Conservation (phyloP, 2,888 invertebrate genomes). For the Odontomyia ornata region DNA sequence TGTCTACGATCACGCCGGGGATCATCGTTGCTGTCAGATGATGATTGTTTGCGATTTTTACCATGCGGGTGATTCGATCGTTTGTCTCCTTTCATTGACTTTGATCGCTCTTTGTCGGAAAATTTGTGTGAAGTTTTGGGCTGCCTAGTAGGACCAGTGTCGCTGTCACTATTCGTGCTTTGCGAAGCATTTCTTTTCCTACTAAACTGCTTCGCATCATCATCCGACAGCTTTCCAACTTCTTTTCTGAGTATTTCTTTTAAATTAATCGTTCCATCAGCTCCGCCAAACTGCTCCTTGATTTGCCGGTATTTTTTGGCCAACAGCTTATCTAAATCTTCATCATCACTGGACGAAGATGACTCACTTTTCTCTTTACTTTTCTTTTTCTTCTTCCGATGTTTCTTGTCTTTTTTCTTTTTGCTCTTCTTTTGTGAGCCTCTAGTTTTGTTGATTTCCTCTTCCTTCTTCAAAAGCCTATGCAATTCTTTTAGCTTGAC, state of each 20-base stretch:
- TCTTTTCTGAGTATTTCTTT: conserved; percentile 61
- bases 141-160: background rate
- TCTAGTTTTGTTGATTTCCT: conserved; percentile 59
- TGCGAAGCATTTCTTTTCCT: conserved; percentile 46
- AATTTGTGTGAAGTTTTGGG: background rate
- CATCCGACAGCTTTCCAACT: conserved; percentile 61
- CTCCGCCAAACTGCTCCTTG: conserved; percentile 63
- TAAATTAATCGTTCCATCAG: conserved; percentile 56
- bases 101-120: background rate
- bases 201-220: conserved; percentile 58
- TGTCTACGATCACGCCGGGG: background rate
- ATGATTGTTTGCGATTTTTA: background rate
- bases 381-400: conserved; percentile 51
- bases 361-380: conserved; percentile 55
- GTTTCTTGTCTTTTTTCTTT: conserved; percentile 53
- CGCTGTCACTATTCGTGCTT: background rate
- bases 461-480: conserved; percentile 75
- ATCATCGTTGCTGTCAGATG: background rate
- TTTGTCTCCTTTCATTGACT: too few relatives aligned
- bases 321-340: conserved; percentile 73
- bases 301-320: conserved; percentile 76
- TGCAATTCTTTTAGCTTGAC: conserved; percentile 87
- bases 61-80: too few relatives aligned
- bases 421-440: conserved; percentile 54
- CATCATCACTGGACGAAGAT: conserved; percentile 58